Evolutionary conservation across 1,140 invertebrate species (phyloP), one percentile per base, ranked within the genome.

Genomic region (Cydia strobilella): DNA sequence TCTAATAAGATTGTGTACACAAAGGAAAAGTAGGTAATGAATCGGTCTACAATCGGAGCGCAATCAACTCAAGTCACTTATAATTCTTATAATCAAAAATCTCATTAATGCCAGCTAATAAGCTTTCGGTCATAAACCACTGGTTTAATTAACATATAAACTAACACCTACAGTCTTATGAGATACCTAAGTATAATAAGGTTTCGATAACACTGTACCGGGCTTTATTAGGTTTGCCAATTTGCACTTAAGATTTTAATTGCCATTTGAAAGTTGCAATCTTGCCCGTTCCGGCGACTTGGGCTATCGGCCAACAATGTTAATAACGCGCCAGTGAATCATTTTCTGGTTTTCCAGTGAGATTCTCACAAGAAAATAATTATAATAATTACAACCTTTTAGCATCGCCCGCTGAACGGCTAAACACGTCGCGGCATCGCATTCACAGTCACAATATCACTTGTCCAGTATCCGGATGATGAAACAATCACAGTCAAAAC

Each of bases 321-420:
- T 18, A 69, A 69, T 42, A 39, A 4, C 27, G 42, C 42, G 42
- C 63, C 31, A 20, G 65, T 35, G 31, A 35, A 69, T 69, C 65
- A 69, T 39, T 39, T 18, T 35, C 65, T 35, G 31, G 27, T 69
- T 35, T 79, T 75, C 75, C 69, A 85, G 81, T 76, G 63, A 71
- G 80, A 86, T 82, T 86, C 84, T 75, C 77, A 83, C 82, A 79
- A 78, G 76, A 84, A 84, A 84, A 84, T 77, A 75, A 77, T 84
- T 83, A 84, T 89, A 85, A 80, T 83, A 82, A 85, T 88, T 85
- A 86, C 82, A 90, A 92, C 90, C 90, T 92, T 82, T 87, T 86
- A 91, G 89, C 90, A 92, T 92, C 84, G 89, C 89, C 90, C 84
- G 90, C 85, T 83, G 89, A 89, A 89, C 87, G 88, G 88, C 85